Evolutionary conservation across 2,888 invertebrate genomes (phyloP).

Genomic region (Neoascia interrupta): DNA sequence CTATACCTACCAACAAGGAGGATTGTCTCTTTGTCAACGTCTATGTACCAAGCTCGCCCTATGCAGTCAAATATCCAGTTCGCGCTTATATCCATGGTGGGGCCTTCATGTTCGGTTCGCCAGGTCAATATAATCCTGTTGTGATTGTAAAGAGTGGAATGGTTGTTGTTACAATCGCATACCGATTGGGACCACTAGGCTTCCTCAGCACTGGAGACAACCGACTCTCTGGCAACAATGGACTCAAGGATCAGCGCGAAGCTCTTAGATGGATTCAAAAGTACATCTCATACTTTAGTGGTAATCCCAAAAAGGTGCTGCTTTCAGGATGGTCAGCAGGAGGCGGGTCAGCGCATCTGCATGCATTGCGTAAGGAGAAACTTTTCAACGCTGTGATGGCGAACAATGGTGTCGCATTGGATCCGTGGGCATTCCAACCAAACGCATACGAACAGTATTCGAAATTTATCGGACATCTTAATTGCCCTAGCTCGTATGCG

Average conservation of each 20-base stretch:
- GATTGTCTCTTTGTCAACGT: constrained; percentile 84
- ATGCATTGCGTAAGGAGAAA: constrained; percentile 79
- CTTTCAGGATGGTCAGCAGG: constrained; percentile 86
- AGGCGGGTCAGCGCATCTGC: constrained; percentile 86
- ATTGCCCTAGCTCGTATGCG: constrained; percentile 82
- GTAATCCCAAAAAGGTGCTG: constrained; percentile 85
- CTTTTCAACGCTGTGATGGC: constrained; percentile 76
- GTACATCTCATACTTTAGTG: constrained; percentile 85
- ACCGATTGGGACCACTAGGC: constrained; percentile 85
- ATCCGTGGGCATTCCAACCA: constrained; percentile 80
- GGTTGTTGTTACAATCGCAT: constrained; percentile 84
- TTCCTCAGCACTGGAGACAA: constrained; percentile 87
- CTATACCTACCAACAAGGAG: constrained; percentile 81
- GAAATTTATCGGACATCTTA: constrained; percentile 82
- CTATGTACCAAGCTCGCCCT: constrained; percentile 80
- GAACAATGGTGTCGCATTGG: constrained; percentile 84
- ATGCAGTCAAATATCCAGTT: constrained; percentile 81
- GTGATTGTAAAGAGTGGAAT: constrained; percentile 83
- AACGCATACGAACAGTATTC: constrained; percentile 80
- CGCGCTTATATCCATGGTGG: constrained; percentile 84
- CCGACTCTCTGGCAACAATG: constrained; percentile 85
- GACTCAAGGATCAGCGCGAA: constrained; percentile 86
- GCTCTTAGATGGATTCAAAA: constrained; percentile 85
- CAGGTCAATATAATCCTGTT: constrained; percentile 73
- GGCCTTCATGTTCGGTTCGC: constrained; percentile 84